phyloP scores from a whole-genome alignment of 2,797 vertebrate species.

The Ataeniobius toweri region DNA sequence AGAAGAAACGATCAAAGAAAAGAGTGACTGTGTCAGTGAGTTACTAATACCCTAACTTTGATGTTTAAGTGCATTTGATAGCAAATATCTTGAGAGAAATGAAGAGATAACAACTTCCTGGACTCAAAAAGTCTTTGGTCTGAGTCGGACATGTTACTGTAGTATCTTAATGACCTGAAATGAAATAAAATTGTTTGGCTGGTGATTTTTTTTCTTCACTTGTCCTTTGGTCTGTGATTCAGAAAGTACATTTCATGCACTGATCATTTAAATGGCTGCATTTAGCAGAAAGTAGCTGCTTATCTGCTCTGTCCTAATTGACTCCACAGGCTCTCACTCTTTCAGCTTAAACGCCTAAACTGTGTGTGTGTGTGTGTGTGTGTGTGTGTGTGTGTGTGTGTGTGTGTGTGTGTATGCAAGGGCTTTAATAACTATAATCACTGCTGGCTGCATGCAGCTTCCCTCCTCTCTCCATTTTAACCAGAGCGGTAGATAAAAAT shows the following conservation, averaged over 20 bases:
- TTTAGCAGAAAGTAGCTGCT: constrained; percentile 37
- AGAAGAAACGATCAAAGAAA: neutral
- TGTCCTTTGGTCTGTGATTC: neutral
- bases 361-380: constrained; percentile 34
- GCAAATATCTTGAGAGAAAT: neutral
- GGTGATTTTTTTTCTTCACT: neutral
- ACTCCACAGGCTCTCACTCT: constrained; percentile 53
- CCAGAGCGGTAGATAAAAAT: constrained; percentile 77
- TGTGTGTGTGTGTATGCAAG: constrained; percentile 43
- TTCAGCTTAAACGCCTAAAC: constrained; percentile 50
- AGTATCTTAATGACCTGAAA: neutral
- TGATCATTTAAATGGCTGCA: constrained; percentile 16
- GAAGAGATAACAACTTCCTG: neutral
- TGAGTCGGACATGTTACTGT: neutral
- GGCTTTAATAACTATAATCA: constrained; percentile 84
- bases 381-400: constrained; percentile 45
- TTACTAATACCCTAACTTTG: neutral
- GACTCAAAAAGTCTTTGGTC: neutral
- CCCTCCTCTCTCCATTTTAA: constrained; percentile 75
- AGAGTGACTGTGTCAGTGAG: neutral
- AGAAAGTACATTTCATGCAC: constrained; percentile 1
- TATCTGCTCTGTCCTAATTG: constrained; percentile 54
- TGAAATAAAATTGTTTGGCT: neutral
- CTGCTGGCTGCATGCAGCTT: constrained; percentile 72
- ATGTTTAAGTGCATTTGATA: neutral